Conservation (phyloP, 1,140 invertebrate species). For the Popillia japonica region DNA sequence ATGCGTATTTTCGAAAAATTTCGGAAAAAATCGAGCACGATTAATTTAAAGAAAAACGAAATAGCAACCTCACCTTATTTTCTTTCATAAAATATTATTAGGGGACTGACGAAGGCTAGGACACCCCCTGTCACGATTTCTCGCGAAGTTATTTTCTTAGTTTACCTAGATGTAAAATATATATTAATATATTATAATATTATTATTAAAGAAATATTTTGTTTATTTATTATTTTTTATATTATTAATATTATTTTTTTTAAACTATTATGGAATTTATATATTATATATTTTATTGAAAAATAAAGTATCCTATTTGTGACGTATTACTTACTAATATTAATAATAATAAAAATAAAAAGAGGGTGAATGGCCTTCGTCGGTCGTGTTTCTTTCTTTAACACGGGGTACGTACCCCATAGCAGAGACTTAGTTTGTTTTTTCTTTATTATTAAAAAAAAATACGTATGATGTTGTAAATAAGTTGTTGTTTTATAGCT, state of each 20-base stretch:
- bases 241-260: slow-evolving; percentile 45
- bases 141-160: background rate
- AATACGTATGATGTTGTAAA: slow-evolving; percentile 58
- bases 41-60: too few relatives aligned
- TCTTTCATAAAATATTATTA: background rate
- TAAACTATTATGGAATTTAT: slow-evolving; percentile 55
- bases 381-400: slow-evolving; percentile 40
- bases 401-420: slow-evolving; percentile 43
- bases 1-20: too few relatives aligned
- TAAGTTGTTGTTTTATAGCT: slow-evolving; percentile 62
- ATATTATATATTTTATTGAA: slow-evolving; percentile 52
- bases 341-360: slow-evolving; percentile 46
- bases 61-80: too few relatives aligned
- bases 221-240: slow-evolving; percentile 60
- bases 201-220: slow-evolving; percentile 56
- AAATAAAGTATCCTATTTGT: slow-evolving; percentile 14
- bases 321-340: slow-evolving; percentile 48
- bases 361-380: slow-evolving; percentile 43
- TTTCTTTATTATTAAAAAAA: slow-evolving; percentile 14
- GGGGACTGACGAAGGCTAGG: background rate
- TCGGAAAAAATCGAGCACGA: background rate
- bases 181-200: slow-evolving; percentile 17
- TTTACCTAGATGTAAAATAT: slow-evolving; percentile 45
- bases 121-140: background rate
- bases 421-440: slow-evolving; percentile 56